These are phyloP conservation scores for Charanyca ferruginea DNA, from an alignment of 2,888 invertebrate genomes.

Conservation along the genomic window DNA sequence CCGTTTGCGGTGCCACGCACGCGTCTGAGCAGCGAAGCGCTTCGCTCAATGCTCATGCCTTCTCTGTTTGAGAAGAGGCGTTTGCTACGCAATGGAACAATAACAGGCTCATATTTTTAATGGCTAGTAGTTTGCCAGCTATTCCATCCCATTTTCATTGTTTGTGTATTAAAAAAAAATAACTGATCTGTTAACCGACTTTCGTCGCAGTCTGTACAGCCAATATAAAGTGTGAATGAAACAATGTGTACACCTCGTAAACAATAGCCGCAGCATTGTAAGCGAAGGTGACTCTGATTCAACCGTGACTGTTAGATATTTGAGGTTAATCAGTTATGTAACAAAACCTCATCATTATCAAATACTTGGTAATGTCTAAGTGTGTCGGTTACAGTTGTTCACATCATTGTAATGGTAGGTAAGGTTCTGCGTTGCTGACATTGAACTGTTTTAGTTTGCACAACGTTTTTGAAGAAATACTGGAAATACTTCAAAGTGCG, in stretches of 20 bases:
- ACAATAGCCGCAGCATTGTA: conserved; percentile 71
- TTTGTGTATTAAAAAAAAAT: too few species aligned
- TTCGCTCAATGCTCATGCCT: too few species aligned
- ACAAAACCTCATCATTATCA: conserved; percentile 60
- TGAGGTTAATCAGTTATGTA: conserved; percentile 71
- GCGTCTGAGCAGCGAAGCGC: too few species aligned
- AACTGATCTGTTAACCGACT: background rate
- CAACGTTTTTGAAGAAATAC: conserved; percentile 41
- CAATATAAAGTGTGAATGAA: conserved; percentile 69
- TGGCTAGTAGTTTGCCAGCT: too few species aligned
- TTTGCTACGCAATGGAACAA: too few species aligned
- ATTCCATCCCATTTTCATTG: too few species aligned
- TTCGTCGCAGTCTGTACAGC: conserved; percentile 17
- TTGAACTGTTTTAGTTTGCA: conserved; percentile 35
- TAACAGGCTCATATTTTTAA: too few species aligned
- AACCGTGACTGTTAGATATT: conserved; percentile 68
- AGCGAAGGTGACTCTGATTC: conserved; percentile 72
- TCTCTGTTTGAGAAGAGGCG: too few species aligned
- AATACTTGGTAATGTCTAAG: conserved; percentile 60
- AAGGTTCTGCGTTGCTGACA: conserved; percentile 49
- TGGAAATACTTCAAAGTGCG: background rate
- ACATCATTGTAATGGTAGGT: conserved; percentile 61
- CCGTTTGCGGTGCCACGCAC: too few species aligned
- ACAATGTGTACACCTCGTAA: conserved; percentile 73
- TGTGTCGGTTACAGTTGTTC: conserved; percentile 55